Base-by-base conservation (phyloP, 2,797 vertebrate genomes). In the Neosilurus mollespiculum region DNA sequence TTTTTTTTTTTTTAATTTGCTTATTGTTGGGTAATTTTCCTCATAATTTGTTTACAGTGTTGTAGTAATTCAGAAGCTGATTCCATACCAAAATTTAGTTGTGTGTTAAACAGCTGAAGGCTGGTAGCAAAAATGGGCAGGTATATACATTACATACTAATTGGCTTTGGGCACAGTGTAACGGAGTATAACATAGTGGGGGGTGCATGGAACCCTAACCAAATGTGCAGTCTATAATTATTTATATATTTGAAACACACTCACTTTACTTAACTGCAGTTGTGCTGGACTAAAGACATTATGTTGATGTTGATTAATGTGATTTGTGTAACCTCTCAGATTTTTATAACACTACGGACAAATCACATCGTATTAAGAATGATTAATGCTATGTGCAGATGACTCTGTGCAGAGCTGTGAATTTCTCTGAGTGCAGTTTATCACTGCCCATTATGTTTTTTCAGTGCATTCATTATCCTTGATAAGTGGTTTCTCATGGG, bases 401-500 rank as follows among this genome's bases (percentile, higher is more conserved):
- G 77, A 86, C 67, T 76, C 37, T 81, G 56, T 67, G 49, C 56
- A 59, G 80, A 84, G 80, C 59, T 58, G 80, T 69, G 86, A 84
- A 82, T 79, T 83, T 82, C 65, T 79, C 22, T 0, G 49, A 78
- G 49, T 64, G 70, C 81, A 83, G 49, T 87, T 84, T 85, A 77
- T 72, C 70, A 82, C 71, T 84, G 67, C 20, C 81, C 67, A 78
- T 79, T 78, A 78, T 85, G 66, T n/a, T 83, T 71, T 84, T 85
- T 77, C 83, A 75, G 34, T 56, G 73, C 81, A 59, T 82, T 86
- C 70, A 89, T 89, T 84, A 86, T 89, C 72, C 69, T 75, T 81
- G 75, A 83, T 87, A 84, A 86, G 73, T 79, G 64, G 64, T 64
- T 87, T 87, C 88, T 87, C 87, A 49, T 87, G 87, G 73, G 85